These are phyloP conservation scores for Melolontha melolontha DNA, from an alignment of 2,888 invertebrate species.

Conservation along the genomic window DNA sequence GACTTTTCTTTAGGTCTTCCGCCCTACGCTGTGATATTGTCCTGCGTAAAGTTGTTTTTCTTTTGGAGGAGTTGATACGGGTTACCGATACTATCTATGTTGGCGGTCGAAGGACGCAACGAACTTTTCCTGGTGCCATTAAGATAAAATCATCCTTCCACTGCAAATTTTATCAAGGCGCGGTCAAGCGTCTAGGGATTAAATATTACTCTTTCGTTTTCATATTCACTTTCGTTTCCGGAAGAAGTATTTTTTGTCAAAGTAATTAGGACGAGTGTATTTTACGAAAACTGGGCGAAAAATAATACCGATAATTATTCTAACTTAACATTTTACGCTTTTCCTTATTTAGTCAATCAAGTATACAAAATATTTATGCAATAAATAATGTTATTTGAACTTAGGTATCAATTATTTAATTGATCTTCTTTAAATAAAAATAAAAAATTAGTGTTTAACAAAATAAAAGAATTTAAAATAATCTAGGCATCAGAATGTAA, in stretches of 20 bases:
- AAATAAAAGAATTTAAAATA: too few species aligned
- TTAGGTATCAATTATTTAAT: too few species aligned
- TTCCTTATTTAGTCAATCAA: background rate
- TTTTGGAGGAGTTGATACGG: conserved; percentile 52
- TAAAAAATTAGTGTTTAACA: too few species aligned
- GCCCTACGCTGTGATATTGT: conserved; percentile 47
- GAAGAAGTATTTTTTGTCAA: conserved; percentile 32
- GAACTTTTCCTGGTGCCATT: conserved; percentile 58
- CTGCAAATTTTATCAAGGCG: conserved; percentile 57
- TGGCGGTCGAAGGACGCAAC: conserved; percentile 54
- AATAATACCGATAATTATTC: conserved; percentile 35
- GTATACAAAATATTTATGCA: too few species aligned
- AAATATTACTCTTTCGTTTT: conserved; percentile 51
- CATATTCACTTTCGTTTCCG: conserved; percentile 36
- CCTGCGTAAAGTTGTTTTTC: conserved; percentile 58
- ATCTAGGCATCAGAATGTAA: too few species aligned
- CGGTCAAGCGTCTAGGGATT: conserved; percentile 56
- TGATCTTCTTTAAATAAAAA: too few species aligned
- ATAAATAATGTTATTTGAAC: too few species aligned
- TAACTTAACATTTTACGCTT: conserved; percentile 14
- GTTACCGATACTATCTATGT: conserved; percentile 55
- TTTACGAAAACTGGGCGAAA: conserved; percentile 13
- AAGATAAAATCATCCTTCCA: conserved; percentile 58
- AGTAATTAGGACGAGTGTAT: conserved; percentile 22
- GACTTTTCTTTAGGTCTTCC: conserved; percentile 53